Evolutionary conservation across 2,113 vertebrate species (phyloP), one percentile per base, ranked within the genome.

Genomic region (Nycticebus coucang): DNA sequence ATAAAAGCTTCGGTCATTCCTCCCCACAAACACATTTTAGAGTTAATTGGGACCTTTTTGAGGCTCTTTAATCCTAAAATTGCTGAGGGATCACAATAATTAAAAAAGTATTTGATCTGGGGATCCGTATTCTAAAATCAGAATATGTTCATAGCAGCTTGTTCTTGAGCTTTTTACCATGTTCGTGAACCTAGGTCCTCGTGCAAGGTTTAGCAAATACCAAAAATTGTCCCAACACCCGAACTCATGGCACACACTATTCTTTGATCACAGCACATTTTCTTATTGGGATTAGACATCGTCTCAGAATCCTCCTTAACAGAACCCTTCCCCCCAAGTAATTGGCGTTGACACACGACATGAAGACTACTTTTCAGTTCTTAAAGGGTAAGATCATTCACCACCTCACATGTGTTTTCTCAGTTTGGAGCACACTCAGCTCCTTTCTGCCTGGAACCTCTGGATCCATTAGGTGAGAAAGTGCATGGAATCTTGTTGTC

Each of bases 61-160:
- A 95, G 94, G 33, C 10, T 77, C 41, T 92, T 94, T 96, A 84
- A 80, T 92, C 24, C 21, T 87, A 68, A 89, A 83, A 87, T 85
- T 74, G 69, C 45, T 71, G n/a, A 85, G 26, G 50, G 33, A 41
- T 93, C 66, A 77, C 78, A 93, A 75, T 93, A 88, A 55, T 88
- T 80, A 28, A 71, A 50, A 84, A 75, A 80, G 87, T 68, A 79
- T 92, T 89, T 95, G 28, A 84, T 22, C 11, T 33, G 9, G 71
- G 87, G 33, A 7, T 13, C 13, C n/a, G 15, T 41, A 53, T 57
- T 93, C 37, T 82, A 21, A 87, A 89, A 57, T 91, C 8, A 82
- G 53, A 84, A 15, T 92, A 7, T 59, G 15, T 82, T 14, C 4
- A 22, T 12, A 41, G 21, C 0, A 85, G 50, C 30, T 41, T 60